These are phyloP conservation scores for Tragelaphus scriptus DNA, from an alignment of 2,113 vertebrate species.

Conservation along the genomic window DNA sequence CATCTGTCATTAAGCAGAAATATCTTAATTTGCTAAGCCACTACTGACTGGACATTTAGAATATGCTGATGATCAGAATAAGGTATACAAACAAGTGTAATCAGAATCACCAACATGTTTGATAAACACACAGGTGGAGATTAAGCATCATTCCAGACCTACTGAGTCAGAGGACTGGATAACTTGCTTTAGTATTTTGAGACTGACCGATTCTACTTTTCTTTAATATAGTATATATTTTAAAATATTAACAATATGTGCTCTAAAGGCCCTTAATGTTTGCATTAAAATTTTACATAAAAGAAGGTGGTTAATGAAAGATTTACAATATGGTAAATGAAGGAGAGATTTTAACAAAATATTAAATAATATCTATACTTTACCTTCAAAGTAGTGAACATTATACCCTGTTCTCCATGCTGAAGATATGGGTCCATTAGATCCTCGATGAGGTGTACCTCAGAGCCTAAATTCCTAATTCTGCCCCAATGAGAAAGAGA, in stretches of 20 bases:
- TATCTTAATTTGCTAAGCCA: not conserved
- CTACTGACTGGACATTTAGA: not conserved
- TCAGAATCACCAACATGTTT: not conserved
- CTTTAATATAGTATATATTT: not conserved
- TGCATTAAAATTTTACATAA: not conserved
- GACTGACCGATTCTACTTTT: not conserved
- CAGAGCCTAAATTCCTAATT: conserved; percentile 97
- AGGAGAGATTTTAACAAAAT: not conserved
- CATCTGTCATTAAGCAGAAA: not conserved
- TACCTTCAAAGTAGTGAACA: conserved; percentile 99
- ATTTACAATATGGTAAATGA: not conserved
- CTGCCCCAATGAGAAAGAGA: conserved; percentile 74
- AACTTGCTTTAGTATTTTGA: conserved; percentile 5
- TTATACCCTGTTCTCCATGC: conserved; percentile 97
- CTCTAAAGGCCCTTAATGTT: not conserved
- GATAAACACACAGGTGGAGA: not conserved
- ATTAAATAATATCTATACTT: not conserved
- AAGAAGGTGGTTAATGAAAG: not conserved
- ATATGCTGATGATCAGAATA: not conserved
- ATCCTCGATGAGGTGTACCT: conserved; percentile 97
- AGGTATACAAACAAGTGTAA: not conserved
- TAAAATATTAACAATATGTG: conserved; percentile 5
- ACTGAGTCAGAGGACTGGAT: not conserved
- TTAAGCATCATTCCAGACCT: not conserved
- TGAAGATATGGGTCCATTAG: conserved; percentile 98